Conservation (phyloP, 2,888 invertebrate species). For the Melinaea marsaeus region DNA sequence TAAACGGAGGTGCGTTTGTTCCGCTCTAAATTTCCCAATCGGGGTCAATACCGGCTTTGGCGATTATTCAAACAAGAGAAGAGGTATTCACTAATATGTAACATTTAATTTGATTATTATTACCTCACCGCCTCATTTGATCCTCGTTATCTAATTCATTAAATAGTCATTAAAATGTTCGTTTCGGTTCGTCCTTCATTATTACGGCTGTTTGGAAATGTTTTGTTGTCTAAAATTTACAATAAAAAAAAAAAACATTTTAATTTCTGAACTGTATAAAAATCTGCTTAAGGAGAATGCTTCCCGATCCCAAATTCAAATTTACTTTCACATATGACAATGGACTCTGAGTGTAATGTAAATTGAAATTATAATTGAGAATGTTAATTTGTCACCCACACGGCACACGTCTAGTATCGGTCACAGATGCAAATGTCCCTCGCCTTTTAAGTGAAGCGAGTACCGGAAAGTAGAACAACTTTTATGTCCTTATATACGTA, state of each 20-base stretch:
- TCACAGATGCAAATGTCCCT: constrained; percentile 58
- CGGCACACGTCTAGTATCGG: constrained; percentile 50
- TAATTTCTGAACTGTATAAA: too few species aligned
- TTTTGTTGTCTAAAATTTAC: too few species aligned
- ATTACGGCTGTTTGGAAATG: too few species aligned
- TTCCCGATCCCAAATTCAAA: too few species aligned
- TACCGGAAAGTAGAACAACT: constrained; percentile 46
- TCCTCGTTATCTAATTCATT: background rate
- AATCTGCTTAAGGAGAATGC: too few species aligned
- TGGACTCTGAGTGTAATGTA: too few species aligned
- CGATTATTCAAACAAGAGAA: constrained; percentile 35
- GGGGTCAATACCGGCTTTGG: constrained; percentile 63
- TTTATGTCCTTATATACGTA: constrained; percentile 6
- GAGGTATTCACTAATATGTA: constrained; percentile 12
- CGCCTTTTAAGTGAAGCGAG: constrained; percentile 45
- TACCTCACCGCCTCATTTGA: background rate
- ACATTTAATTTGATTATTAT: constrained; percentile 8
- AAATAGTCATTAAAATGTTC: too few species aligned
- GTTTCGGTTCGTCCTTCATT: too few species aligned
- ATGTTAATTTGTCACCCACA: constrained; percentile 26
- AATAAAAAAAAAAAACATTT: too few species aligned
- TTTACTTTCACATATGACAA: too few species aligned
- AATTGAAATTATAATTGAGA: constrained; percentile 10
- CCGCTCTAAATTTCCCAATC: constrained; percentile 63
- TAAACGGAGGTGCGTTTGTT: constrained; percentile 42